Evolutionary conservation across 2,797 vertebrate species (phyloP), one percentile per base, ranked within the genome.

Genomic region (Xenopus petersii): DNA sequence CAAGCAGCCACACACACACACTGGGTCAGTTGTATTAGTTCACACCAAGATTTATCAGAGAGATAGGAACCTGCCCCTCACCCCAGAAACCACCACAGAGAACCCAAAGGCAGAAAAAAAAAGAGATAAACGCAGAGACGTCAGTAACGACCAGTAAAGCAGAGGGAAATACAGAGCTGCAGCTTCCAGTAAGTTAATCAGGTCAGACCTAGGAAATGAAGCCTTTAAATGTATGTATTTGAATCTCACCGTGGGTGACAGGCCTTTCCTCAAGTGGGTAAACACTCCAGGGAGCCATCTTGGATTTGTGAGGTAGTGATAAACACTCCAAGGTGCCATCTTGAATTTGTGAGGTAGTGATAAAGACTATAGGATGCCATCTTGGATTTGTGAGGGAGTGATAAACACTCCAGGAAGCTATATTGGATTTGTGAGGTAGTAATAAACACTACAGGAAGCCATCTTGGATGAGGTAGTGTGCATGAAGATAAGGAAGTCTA

Each of bases 261-360:
- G 49, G 4, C 11, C 49, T 12, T 51, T 51, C 15, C 49, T 51
- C 48, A 3, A 9, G 13, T 11, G 10, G 11, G 2, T 51, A 15
- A 12, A 15, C n/a, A 17, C 55, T 81, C 61, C 8, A 2, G 15
- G 33, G 47, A 47, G 11, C 62, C 62, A 64, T 64, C 33, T 64
- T 64, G 62, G 36, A 64, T 64, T 64, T 46, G 12, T 63, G 61
- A 42, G 36, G 36, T 42, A 42, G 36, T 42, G 5, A 12, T 51
- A 15, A 12, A 15, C n/a, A 17, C 55, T 81, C 61, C 2, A 2
- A 6, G 33, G 47, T 21, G 11, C 62, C 62, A 64, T 64, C 33
- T 64, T 47, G 62, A 16, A 64, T 64, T 64, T 46, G 12, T 63
- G 61, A 42, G 36, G 36, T 42, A 42, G 36, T 5, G 8, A 12